Evolutionary conservation across 2,888 invertebrate genomes (phyloP), one percentile per base, ranked within the genome.

Genomic region (Cephus pulcher): DNA sequence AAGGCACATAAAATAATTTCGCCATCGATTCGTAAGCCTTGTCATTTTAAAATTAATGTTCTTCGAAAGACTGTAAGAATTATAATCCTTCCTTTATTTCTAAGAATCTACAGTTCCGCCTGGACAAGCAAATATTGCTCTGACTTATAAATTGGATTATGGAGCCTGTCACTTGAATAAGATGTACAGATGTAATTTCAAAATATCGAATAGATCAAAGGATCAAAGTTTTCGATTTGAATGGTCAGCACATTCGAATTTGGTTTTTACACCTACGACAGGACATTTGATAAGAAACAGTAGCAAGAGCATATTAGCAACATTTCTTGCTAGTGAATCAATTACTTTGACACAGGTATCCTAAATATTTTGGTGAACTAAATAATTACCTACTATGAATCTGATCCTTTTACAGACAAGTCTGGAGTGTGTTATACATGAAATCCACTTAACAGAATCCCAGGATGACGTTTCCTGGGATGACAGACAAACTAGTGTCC

Each of bases 231-330:
- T 84, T 80, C 92, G 92, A 77, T 93, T 93, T 83, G 88, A 92
- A 84, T 93, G 93, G 88, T 78, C 78, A 6, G 76, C 79, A 3
- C 85, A 88, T 80, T 80, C 85, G 2, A 84, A 91, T 78, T 80
- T 94, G 3, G 90, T 88, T 56, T 94, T 94, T 85, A 90, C 91
- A 15, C 94, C 94, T 11, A 84, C 88, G 12, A 85, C 91, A 12
- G 93, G 93, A 9, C 93, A 93, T 86, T 85, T 93, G 69, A 90
- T 88, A 79, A 90, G 90, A 4, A 87, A 87, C 11, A 88, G 89
- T 71, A 87, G 86, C 71, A 94, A 94, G 84, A 93, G 93, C 79
- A 87, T 94, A 34, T 89, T 93, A 11, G 93, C 92, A 2, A 93
- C 92, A 0, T 93, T 94, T 87, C 90, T 92, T 76, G 87, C 93